Evolutionary conservation across 2,888 invertebrate species (phyloP).

Genomic region (Zhuqinia jingwanae): DNA sequence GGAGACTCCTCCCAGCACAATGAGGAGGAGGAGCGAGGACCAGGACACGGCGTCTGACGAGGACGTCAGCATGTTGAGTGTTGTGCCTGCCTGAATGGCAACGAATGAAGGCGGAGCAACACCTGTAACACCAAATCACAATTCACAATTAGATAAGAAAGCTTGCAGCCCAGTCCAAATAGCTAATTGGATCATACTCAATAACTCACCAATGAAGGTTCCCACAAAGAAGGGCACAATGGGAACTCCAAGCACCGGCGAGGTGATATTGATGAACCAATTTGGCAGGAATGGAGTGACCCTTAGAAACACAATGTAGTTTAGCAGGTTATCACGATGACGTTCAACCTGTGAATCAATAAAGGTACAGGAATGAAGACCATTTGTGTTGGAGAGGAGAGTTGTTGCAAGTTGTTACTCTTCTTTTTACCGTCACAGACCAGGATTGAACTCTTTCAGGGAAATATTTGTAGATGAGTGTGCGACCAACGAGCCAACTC

Average conservation of each 20-base stretch:
- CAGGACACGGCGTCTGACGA: conserved; percentile 93
- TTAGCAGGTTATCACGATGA: conserved; percentile 93
- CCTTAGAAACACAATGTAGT: conserved; percentile 97
- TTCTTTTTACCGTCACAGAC: conserved; percentile 90
- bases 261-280: conserved; percentile 99
- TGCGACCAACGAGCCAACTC: conserved; percentile 93
- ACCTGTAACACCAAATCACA: conserved; percentile 84
- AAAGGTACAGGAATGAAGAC: too few relatives aligned
- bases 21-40: conserved; percentile 90
- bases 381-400: too few relatives aligned
- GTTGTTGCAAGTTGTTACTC: too few relatives aligned
- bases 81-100: conserved; percentile 98
- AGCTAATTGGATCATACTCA: not conserved
- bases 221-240: conserved; percentile 95
- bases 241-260: conserved; percentile 98
- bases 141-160: not conserved
- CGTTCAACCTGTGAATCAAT: conserved; percentile 86
- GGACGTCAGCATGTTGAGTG: conserved; percentile 94
- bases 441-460: conserved; percentile 93
- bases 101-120: conserved; percentile 98
- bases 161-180: not conserved
- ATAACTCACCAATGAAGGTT: conserved; percentile 94
- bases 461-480: conserved; percentile 91
- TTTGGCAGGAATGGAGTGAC: conserved; percentile 99
- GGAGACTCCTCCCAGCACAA: conserved; percentile 90